phyloP scores from a whole-genome alignment of 1,140 invertebrate species.

The Drosophila kepulauana region DNA sequence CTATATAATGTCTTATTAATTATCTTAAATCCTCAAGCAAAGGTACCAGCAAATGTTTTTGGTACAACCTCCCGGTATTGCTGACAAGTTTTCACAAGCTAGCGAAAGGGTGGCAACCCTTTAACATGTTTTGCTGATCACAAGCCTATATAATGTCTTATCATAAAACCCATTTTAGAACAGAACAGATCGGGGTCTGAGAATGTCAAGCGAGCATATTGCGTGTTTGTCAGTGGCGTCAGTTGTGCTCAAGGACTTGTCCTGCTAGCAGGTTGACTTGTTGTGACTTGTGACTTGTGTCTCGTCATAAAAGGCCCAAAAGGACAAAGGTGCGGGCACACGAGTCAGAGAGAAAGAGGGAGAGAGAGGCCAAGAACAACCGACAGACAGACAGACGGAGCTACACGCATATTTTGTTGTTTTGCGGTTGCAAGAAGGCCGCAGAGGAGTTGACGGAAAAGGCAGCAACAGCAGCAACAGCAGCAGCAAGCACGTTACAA shows the following conservation, averaged over 20 bases:
- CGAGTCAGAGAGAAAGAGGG: constrained; percentile 2
- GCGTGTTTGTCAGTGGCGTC: constrained; percentile 45
- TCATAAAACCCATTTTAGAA: background rate
- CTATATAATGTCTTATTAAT: too few species aligned
- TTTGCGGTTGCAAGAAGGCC: constrained; percentile 60
- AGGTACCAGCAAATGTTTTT: too few species aligned
- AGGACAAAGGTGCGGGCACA: constrained; percentile 48
- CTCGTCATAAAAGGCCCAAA: constrained; percentile 75
- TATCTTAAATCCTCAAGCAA: too few species aligned
- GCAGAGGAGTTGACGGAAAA: constrained; percentile 26
- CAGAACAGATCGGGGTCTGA: background rate
- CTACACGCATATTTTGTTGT: constrained; percentile 68
- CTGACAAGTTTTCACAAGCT: too few species aligned
- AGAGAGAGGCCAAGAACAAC: constrained; percentile 18
- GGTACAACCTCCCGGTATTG: too few species aligned
- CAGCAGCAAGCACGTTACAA: constrained; percentile 71
- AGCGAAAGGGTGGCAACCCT: too few species aligned
- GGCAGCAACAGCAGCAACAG: constrained; percentile 14
- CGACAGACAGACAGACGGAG: background rate
- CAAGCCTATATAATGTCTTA: background rate
- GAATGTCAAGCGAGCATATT: background rate
- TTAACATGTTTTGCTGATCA: too few species aligned
- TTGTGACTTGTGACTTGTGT: constrained; percentile 52
- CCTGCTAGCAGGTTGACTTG: constrained; percentile 13
- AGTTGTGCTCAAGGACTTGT: constrained; percentile 77